Percentiles rank a stretch among this genome's conserved stretches.
Conservation (phyloP, 2,797 vertebrate species). For the Falco naumanni region DNA sequence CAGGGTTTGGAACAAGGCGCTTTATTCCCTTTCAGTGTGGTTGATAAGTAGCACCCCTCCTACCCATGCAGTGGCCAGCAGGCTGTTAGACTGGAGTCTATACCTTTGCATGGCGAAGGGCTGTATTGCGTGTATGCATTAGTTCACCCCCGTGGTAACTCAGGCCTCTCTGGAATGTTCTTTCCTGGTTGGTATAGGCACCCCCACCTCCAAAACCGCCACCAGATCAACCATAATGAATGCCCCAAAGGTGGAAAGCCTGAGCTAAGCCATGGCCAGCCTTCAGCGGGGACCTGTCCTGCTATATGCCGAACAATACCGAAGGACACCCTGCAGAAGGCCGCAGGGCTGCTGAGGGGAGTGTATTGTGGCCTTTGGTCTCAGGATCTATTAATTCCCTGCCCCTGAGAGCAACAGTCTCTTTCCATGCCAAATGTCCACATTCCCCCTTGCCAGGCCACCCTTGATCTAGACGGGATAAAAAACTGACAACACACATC, state of each 20-base stretch:
- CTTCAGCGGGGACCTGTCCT: no score
- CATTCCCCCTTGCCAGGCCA: neutral
- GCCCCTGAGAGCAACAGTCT: neutral
- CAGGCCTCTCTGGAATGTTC: neutral
- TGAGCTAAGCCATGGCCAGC: fast-evolving
- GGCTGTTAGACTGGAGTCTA: neutral
- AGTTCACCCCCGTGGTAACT: fast-evolving
- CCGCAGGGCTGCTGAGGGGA: neutral
- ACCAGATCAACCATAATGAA: fast-evolving
- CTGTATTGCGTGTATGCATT: neutral
- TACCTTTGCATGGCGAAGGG: no score
- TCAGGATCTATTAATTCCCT: neutral
- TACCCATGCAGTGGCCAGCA: fast-evolving
- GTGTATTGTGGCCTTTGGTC: neutral
- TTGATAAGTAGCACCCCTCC: neutral
- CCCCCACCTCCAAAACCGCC: neutral
- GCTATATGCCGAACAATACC: no score
- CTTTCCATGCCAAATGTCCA: no score
- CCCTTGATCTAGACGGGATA: neutral
- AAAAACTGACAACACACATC: fast-evolving
- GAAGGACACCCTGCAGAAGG: neutral
- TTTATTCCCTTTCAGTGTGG: neutral
- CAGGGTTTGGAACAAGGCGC: neutral
- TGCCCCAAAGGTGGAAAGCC: neutral
- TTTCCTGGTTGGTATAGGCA: neutral